Conservation (phyloP, 1,140 invertebrate species). For the Parapsyche elsis region DNA sequence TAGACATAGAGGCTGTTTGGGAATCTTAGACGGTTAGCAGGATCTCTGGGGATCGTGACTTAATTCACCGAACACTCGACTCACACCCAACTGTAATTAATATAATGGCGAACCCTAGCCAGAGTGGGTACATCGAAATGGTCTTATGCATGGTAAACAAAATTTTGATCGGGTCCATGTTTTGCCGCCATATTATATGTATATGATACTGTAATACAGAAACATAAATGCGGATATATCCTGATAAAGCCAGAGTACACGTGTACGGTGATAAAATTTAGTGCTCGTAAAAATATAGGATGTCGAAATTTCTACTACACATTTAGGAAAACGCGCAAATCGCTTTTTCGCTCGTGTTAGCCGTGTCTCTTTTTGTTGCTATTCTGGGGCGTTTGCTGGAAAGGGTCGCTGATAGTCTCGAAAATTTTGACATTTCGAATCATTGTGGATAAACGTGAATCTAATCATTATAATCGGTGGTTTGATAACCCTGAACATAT, state of each 20-base stretch:
- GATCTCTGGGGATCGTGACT: neutral
- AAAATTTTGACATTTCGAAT: neutral
- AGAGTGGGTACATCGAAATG: no score
- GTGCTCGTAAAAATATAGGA: slow-evolving; percentile 23
- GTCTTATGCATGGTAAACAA: no score
- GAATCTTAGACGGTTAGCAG: neutral
- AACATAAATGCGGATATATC: slow-evolving; percentile 7
- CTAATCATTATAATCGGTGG: no score
- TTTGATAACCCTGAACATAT: no score
- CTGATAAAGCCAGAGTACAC: slow-evolving; percentile 11
- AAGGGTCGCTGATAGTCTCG: no score
- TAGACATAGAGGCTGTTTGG: neutral
- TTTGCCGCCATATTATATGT: no score
- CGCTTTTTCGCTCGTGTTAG: neutral
- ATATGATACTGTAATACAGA: no score
- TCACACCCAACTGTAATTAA: neutral
- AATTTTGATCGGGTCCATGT: no score
- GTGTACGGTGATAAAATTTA: slow-evolving; percentile 21
- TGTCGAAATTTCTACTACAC: slow-evolving; percentile 5
- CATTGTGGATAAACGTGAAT: neutral
- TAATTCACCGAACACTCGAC: no score
- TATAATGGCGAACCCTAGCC: neutral
- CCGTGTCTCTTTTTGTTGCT: neutral
- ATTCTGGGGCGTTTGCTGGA: neutral
- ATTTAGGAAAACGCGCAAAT: neutral